Percentiles rank a stretch among this genome's conserved stretches.
phyloP scores from a whole-genome alignment of 2,113 vertebrate species.

The Syngnathus scovelli region DNA sequence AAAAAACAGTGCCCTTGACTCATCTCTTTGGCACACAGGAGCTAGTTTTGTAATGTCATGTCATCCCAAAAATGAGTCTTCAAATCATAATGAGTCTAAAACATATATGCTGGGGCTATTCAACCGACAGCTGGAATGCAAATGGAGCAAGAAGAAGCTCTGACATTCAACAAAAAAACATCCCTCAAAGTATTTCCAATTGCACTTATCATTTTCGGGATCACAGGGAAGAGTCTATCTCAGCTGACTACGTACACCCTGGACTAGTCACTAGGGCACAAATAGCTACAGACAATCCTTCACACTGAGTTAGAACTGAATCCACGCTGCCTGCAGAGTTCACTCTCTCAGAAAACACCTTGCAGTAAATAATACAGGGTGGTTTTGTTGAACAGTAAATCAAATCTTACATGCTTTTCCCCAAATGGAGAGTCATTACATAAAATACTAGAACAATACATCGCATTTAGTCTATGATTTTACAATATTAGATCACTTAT shows the following conservation, averaged over 20 bases:
- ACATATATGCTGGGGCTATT: background rate
- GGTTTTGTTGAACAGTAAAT: background rate
- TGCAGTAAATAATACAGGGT: background rate
- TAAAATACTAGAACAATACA: background rate
- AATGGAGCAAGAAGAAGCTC: background rate
- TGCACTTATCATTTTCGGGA: background rate
- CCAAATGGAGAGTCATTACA: background rate
- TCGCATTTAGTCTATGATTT: background rate
- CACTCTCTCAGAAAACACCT: too few relatives aligned
- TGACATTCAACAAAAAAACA: background rate
- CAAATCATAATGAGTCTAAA: background rate
- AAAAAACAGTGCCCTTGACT: constrained; percentile 61
- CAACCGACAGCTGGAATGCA: background rate
- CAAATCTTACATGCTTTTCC: background rate
- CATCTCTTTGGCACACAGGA: constrained; percentile 31
- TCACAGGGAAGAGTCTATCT: background rate
- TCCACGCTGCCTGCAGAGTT: background rate
- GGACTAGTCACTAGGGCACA: background rate
- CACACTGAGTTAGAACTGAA: background rate
- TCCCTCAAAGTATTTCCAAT: background rate
- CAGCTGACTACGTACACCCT: background rate
- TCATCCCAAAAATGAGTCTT: background rate
- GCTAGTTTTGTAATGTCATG: background rate
- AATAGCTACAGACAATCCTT: background rate
- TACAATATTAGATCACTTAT: background rate